A percentile compares a stretch with the other conserved stretches of the same genome.
Evolutionary conservation across 2,888 invertebrate species (phyloP).

Genomic region (Drosophila longiperda): DNA sequence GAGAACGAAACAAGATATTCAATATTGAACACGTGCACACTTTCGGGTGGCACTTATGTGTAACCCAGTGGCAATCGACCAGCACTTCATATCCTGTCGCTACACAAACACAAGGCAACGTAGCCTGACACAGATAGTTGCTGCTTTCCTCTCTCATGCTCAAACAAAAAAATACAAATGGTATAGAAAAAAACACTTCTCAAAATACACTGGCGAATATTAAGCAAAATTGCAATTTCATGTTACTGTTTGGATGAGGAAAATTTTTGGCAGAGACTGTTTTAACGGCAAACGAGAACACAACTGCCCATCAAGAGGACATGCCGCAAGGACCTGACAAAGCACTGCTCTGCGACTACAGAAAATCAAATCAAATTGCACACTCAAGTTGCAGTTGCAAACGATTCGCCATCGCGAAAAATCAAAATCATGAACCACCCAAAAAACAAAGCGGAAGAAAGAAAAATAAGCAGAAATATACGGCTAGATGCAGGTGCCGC

Average conservation of each 20-base stretch:
- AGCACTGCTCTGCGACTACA: slow-evolving; percentile 45
- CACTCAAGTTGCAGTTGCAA: slow-evolving; percentile 78
- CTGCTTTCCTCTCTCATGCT: slow-evolving; percentile 21
- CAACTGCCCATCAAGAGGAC: slow-evolving; percentile 56
- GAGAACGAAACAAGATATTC: slow-evolving; percentile 2
- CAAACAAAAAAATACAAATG: slow-evolving; percentile 10
- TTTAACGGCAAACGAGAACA: slow-evolving; percentile 58
- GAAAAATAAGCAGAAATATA: slow-evolving; percentile 12
- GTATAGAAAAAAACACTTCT: slow-evolving; percentile 22
- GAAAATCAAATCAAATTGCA: slow-evolving; percentile 79
- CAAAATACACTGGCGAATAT: slow-evolving; percentile 66
- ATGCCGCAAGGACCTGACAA: slow-evolving; percentile 63
- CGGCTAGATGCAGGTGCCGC: slow-evolving; percentile 50
- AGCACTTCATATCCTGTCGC: slow-evolving; percentile 72
- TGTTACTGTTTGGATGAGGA: slow-evolving; percentile 35
- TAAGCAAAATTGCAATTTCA: slow-evolving; percentile 77
- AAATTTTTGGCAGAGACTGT: slow-evolving; percentile 49
- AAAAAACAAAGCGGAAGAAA: slow-evolving; percentile 9
- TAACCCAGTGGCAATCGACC: slow-evolving; percentile 59
- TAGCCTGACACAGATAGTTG: slow-evolving; percentile 58
- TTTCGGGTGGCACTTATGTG: slow-evolving; percentile 32
- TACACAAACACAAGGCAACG: slow-evolving; percentile 60
- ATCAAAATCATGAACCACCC: slow-evolving; percentile 51
- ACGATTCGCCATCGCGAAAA: slow-evolving; percentile 43
- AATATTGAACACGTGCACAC: slow-evolving; percentile 59